Evolutionary conservation across 2,113 vertebrate species (phyloP).

Genomic region (Thomomys bottae): DNA sequence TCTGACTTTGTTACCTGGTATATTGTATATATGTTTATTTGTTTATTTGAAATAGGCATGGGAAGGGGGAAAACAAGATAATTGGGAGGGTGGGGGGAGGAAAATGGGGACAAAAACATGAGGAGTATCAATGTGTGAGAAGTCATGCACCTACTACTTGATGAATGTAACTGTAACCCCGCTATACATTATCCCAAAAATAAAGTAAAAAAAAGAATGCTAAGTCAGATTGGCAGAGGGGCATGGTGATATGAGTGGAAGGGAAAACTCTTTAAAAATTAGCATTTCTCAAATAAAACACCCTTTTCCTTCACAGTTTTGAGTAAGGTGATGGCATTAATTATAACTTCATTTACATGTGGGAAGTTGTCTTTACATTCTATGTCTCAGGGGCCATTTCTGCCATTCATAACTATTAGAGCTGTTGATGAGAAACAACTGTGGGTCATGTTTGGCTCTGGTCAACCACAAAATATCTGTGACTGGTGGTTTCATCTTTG

Average conservation of each 20-base stretch:
- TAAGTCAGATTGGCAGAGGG: background rate
- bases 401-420: background rate
- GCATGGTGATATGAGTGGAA: background rate
- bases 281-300: background rate
- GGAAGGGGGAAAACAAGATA: too few relatives aligned
- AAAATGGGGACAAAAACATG: too few relatives aligned
- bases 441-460: background rate
- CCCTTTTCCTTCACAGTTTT: background rate
- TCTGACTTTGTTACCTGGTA: too few relatives aligned
- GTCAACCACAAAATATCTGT: background rate
- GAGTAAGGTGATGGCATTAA: background rate
- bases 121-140: too few relatives aligned
- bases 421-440: background rate
- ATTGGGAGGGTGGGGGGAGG: too few relatives aligned
- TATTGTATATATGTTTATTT: too few relatives aligned
- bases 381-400: background rate
- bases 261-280: background rate
- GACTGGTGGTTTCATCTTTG: background rate
- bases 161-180: too few relatives aligned
- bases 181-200: too few relatives aligned
- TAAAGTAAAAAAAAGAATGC: too few relatives aligned
- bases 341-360: conserved; percentile 8
- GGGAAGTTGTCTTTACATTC: background rate
- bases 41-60: too few relatives aligned
- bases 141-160: too few relatives aligned